These are phyloP conservation scores for Nasonia vitripennis DNA, from an alignment of 1,140 invertebrate species.

Conservation along the genomic window DNA sequence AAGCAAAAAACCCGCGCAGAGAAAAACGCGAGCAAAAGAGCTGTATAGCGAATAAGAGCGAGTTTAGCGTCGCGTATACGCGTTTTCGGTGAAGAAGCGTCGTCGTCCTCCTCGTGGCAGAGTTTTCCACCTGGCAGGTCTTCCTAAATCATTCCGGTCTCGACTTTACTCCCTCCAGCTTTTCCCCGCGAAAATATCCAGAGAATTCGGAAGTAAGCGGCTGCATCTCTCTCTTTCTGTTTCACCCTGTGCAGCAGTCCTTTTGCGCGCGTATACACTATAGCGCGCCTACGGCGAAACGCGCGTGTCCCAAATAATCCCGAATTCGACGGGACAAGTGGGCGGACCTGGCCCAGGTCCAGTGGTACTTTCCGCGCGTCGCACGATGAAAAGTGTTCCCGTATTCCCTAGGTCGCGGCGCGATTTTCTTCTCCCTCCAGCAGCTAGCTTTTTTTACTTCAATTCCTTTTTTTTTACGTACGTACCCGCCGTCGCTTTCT, in stretches of 20 bases:
- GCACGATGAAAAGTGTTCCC: conserved; percentile 29
- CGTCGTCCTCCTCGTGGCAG: neutral
- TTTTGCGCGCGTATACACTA: conserved; percentile 55
- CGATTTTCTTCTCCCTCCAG: conserved; percentile 12
- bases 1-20: neutral
- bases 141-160: conserved; percentile 64
- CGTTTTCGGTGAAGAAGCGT: neutral
- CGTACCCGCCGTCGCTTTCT: neutral
- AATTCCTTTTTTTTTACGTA: neutral
- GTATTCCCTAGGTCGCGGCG: neutral
- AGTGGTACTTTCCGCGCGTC: conserved; percentile 65
- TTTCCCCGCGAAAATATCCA: conserved; percentile 62
- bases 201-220: conserved; percentile 68
- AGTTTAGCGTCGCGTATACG: neutral
- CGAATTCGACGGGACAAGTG: conserved; percentile 69
- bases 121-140: conserved; percentile 6
- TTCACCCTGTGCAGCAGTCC: conserved; percentile 23
- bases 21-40: neutral
- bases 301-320: conserved; percentile 66
- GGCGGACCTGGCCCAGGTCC: conserved; percentile 68
- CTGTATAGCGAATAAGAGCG: neutral
- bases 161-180: conserved; percentile 48
- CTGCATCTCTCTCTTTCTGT: conserved; percentile 28
- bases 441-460: neutral
- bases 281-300: conserved; percentile 64